Percentiles rank a stretch among this genome's conserved stretches.
These are phyloP conservation scores for Diarsia dahlii DNA, from an alignment of 2,888 invertebrate species.

Conservation along the genomic window DNA sequence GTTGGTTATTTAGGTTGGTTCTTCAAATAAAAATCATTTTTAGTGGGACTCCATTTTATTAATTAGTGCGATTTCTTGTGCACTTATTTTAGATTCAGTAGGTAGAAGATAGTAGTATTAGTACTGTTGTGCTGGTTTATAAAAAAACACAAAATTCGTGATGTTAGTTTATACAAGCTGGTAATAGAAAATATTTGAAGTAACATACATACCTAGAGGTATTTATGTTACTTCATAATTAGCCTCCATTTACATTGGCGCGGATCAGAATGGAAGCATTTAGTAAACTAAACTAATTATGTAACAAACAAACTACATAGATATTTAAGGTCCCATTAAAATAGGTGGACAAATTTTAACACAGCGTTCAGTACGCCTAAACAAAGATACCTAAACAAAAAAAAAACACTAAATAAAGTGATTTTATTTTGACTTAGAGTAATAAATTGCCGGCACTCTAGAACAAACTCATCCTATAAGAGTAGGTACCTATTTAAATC, in stretches of 20 bases:
- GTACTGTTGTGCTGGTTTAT: slow-evolving; percentile 13
- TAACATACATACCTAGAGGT: neutral
- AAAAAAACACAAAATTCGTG: slow-evolving; percentile 1
- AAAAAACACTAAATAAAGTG: too few species aligned
- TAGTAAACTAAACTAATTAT: neutral
- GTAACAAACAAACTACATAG: neutral
- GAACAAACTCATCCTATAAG: too few species aligned
- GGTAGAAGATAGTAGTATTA: slow-evolving; percentile 13
- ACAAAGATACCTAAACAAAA: too few species aligned
- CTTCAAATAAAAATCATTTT: slow-evolving; percentile 29
- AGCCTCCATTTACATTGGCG: slow-evolving; percentile 14
- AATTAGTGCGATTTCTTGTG: slow-evolving; percentile 35
- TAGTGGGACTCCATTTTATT: slow-evolving; percentile 31
- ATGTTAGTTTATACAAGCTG: slow-evolving; percentile 29
- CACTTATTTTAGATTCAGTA: slow-evolving; percentile 21
- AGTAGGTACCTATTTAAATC: too few species aligned
- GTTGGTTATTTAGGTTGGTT: neutral
- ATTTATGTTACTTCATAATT: neutral
- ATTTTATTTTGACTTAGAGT: too few species aligned
- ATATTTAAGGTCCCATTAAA: too few species aligned
- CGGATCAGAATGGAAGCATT: slow-evolving; percentile 3
- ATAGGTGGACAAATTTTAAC: too few species aligned
- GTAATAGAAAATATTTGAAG: neutral
- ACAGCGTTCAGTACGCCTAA: too few species aligned
- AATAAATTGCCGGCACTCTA: too few species aligned